Evolutionary conservation across 2,113 vertebrate genomes (phyloP), one percentile per base, ranked within the genome.

Genomic region (Camelus dromedarius): DNA sequence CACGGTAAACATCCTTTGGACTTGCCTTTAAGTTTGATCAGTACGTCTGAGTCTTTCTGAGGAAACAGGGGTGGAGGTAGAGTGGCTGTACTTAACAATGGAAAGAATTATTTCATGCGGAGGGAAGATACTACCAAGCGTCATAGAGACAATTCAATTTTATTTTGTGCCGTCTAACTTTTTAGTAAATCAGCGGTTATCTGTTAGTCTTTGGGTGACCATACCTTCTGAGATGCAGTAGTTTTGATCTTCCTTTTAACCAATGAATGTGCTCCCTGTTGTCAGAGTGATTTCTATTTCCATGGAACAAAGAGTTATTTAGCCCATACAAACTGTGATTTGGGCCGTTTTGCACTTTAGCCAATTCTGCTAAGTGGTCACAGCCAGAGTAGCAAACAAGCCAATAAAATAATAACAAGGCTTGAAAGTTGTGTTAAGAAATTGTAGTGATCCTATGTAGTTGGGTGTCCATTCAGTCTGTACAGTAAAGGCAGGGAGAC

Each of bases 401-500:
- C 24, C 35, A 42, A 13, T 50, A 70, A 79, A 89, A 91, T 42
- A 83, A 92, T 52, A 22, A 54, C 15, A 70, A 42, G 54, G 11
- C 28, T 87, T 84, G n/a, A 84, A 85, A 66, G 22, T 28, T 85
- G 6, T 89, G 38, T 11, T 52, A 54, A 88, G 38, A 89, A 93
- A 58, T 28, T 69, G 7, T 14, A 54, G 50, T 26, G 38, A 58
- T 70, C 32, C n/a, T n/a, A 4, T 56, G 19, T 62, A 98, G 32
- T 91, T 98, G 94, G 92, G 50, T 89, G 96, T 93, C 96, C 76
- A 95, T 96, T 96, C 77, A 95, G 92, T 92, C 96, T 97, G 81
- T 84, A 95, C 60, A 97, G 82, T 58, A 96, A 97, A 98, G 94
- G 92, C 92, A 97, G 97, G 89, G 50, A 98, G 96, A 88, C 82